phyloP scores from a whole-genome alignment of 2,888 invertebrate species.

The Cyclophora albipunctata region DNA sequence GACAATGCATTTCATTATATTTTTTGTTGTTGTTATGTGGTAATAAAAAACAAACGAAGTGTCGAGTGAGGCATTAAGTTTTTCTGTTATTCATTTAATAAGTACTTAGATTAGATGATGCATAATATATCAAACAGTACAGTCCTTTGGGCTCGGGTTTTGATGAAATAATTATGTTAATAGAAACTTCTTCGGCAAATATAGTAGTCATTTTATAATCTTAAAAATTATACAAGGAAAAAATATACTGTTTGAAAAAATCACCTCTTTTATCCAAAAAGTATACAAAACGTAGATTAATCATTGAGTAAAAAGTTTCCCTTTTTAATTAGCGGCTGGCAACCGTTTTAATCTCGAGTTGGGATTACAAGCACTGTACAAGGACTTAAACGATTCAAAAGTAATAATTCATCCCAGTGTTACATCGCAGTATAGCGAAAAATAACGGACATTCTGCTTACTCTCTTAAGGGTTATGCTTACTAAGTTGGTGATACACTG shows the following conservation, averaged over 20 bases:
- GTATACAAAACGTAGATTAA: slow-evolving; percentile 40
- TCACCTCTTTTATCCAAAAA: background rate
- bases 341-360: slow-evolving; percentile 62
- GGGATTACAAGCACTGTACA: slow-evolving; percentile 67
- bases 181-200: too few relatives aligned
- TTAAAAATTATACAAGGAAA: too few relatives aligned
- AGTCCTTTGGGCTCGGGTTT: too few relatives aligned
- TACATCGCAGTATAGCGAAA: slow-evolving; percentile 57
- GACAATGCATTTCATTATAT: background rate
- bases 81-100: too few relatives aligned
- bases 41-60: too few relatives aligned
- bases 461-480: slow-evolving; percentile 33
- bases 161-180: too few relatives aligned
- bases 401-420: slow-evolving; percentile 71
- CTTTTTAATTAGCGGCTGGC: slow-evolving; percentile 65
- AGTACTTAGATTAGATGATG: too few relatives aligned
- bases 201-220: too few relatives aligned
- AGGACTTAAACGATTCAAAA: slow-evolving; percentile 74
- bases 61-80: too few relatives aligned
- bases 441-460: slow-evolving; percentile 47
- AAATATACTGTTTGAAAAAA: too few relatives aligned
- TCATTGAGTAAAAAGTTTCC: slow-evolving; percentile 62
- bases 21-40: background rate
- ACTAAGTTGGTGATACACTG: slow-evolving; percentile 24
- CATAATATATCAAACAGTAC: too few relatives aligned